These are phyloP conservation scores for Pharmacophagus antenor DNA, from an alignment of 2,888 invertebrate species.

Conservation along the genomic window DNA sequence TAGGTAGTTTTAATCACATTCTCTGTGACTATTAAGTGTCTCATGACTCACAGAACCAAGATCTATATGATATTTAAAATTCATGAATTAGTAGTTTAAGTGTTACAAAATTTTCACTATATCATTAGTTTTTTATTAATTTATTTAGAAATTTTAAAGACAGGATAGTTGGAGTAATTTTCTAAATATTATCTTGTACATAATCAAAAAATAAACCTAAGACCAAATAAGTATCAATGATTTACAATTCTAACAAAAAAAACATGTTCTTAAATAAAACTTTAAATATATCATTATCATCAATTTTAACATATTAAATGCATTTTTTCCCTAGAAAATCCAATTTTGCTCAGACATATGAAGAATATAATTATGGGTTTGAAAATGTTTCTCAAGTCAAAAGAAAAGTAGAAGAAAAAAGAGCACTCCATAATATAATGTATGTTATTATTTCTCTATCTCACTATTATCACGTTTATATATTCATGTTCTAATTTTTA, in stretches of 20 bases:
- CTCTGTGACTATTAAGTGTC: no score
- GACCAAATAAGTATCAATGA: no score
- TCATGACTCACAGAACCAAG: no score
- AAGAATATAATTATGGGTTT: conserved; percentile 60
- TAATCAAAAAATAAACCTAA: no score
- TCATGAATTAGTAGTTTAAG: no score
- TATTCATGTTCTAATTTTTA: conserved; percentile 24
- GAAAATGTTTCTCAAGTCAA: conserved; percentile 59
- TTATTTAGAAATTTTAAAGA: no score
- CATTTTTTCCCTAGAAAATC: conserved; percentile 43
- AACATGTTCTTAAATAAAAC: not conserved
- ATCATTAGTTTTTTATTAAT: no score
- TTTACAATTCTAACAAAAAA: not conserved
- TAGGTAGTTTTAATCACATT: conserved; percentile 55
- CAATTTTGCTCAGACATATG: conserved; percentile 57
- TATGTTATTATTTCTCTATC: conserved; percentile 41
- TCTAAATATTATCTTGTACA: no score
- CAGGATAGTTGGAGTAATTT: no score
- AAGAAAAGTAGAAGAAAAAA: conserved; percentile 65
- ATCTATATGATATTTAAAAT: no score
- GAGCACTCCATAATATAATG: conserved; percentile 61
- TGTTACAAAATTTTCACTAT: no score
- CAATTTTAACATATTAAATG: not conserved
- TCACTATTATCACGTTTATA: conserved; percentile 2
- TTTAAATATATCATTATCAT: not conserved